phyloP scores from a whole-genome alignment of 1,140 invertebrate genomes.

The Drosophila simulans region DNA sequence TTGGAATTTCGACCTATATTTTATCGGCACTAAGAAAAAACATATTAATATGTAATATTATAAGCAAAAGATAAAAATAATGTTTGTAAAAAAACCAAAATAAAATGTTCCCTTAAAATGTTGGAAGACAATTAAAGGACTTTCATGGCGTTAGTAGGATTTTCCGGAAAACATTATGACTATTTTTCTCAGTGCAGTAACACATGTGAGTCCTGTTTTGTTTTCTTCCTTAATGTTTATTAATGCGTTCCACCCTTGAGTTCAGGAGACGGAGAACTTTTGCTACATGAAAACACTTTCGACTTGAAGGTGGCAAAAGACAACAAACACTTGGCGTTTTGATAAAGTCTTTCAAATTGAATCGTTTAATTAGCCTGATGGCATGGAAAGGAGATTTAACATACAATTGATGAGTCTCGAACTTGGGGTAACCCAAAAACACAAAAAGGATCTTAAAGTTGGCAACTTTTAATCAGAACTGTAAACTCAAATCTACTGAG shows the following conservation, averaged over 20 bases:
- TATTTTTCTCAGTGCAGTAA: slow-evolving; percentile 24
- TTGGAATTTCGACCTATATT: slow-evolving; percentile 38
- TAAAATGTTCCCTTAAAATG: too few species aligned
- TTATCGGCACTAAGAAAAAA: slow-evolving; percentile 18
- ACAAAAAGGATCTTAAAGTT: slow-evolving; percentile 23
- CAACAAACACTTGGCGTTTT: slow-evolving; percentile 35
- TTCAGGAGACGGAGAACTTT: slow-evolving; percentile 6
- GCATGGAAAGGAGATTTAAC: slow-evolving; percentile 42
- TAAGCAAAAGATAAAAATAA: not conserved
- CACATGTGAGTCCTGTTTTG: slow-evolving; percentile 50
- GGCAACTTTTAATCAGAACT: slow-evolving; percentile 16
- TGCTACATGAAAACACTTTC: slow-evolving; percentile 48
- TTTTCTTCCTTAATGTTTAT: slow-evolving; percentile 69
- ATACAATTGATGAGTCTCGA: slow-evolving; percentile 43
- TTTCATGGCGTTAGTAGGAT: too few species aligned
- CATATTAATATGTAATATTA: not conserved
- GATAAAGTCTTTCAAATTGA: slow-evolving; percentile 52
- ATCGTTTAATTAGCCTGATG: slow-evolving; percentile 70
- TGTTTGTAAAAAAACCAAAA: not conserved
- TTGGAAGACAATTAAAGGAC: too few species aligned
- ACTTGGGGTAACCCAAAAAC: slow-evolving; percentile 15
- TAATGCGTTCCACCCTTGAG: slow-evolving; percentile 55
- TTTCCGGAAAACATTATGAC: too few species aligned
- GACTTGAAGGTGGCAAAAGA: slow-evolving; percentile 32
- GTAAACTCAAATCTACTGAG: not conserved